Base-by-base conservation (phyloP, 1,140 invertebrate species). In the Heliconius eleuchia region DNA sequence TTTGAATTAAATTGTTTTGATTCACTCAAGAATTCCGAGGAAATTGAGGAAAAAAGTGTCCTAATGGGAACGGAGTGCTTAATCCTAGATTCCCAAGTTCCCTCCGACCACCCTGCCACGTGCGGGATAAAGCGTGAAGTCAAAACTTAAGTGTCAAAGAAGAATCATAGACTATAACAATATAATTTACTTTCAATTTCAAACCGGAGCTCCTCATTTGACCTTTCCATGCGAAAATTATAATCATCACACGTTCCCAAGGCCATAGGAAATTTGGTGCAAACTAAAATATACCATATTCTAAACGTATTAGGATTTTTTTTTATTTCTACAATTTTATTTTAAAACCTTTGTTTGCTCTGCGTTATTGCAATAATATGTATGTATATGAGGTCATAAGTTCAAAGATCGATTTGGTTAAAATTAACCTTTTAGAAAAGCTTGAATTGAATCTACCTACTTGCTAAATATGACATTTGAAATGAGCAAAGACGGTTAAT, bases 151-250 rank as follows among this genome's bases (percentile, higher is more conserved):
- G 5, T 6, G 16, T 55, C n/a, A 55, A 66, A 27, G 16, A 27
- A 60, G 9, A 66, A 13, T 27, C 11, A 66, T 66, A 27, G 23
- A 23, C 60, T 66, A 66, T 72, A 71, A 72, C 34, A 39, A 37
- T 39, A 72, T 37, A 27, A 71, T 6, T 72, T 37, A 72, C 34
- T 72, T 72, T 42, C 71, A 72, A 72, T 72, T 39, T 37, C 8
- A 9, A 70, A 70, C 74, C 57, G 74, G 60, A 70, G 60, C 13
- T 76, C 11, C 23, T 27, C 74, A 9, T 70, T 70, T 76, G 74
- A 76, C 74, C 74, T 76, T 76, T 76, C 39, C 19, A 70, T 55
- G 57, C 60, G 42, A 60, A 76, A 76, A 76, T 30, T 76, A 60
- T 70, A 46, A 46, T 46, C 46, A 76, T 76, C 74, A 76, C 60